A percentile compares a stretch with the other conserved stretches of the same genome.
Evolutionary conservation across 2,888 invertebrate species (phyloP).

Genomic region (Kuschelorhynchus macadamiae): DNA sequence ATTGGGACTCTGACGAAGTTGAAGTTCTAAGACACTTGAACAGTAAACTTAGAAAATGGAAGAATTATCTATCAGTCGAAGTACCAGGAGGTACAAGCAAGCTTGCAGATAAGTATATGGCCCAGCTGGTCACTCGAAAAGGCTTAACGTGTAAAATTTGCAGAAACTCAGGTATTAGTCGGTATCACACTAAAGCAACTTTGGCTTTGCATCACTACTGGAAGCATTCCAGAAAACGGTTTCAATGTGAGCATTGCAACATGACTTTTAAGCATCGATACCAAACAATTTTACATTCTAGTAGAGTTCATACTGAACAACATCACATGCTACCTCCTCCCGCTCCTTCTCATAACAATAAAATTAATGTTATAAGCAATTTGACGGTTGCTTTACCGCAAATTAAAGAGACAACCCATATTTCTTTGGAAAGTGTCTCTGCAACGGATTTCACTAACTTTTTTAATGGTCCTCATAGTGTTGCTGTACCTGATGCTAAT

Average conservation of each 20-base stretch:
- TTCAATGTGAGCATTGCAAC: constrained; percentile 70
- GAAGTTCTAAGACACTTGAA: constrained; percentile 61
- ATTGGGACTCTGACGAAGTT: constrained; percentile 64
- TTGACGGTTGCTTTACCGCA: constrained; percentile 43
- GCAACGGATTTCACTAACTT: constrained; percentile 60
- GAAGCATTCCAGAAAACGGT: constrained; percentile 68
- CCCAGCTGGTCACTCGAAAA: constrained; percentile 63
- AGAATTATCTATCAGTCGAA: constrained; percentile 55
- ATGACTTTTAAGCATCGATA: constrained; percentile 69
- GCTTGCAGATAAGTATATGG: constrained; percentile 66
- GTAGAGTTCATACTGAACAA: constrained; percentile 65
- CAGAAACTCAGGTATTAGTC: constrained; percentile 64
- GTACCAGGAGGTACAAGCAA: constrained; percentile 56
- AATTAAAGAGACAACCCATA: constrained; percentile 61
- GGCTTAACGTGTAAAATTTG: constrained; percentile 65
- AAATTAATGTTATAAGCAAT: constrained; percentile 37
- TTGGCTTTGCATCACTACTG: constrained; percentile 70
- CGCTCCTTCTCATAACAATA: constrained; percentile 16
- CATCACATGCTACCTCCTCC: constrained; percentile 51
- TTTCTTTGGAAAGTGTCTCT: constrained; percentile 59
- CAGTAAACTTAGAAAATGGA: constrained; percentile 61
- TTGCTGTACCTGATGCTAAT: constrained; percentile 66
- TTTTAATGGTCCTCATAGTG: constrained; percentile 61
- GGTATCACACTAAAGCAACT: constrained; percentile 69
- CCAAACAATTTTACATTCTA: constrained; percentile 70